Evolutionary conservation across 2,797 vertebrate species (phyloP).

Genomic region (Paramormyrops hopkinsi): DNA sequence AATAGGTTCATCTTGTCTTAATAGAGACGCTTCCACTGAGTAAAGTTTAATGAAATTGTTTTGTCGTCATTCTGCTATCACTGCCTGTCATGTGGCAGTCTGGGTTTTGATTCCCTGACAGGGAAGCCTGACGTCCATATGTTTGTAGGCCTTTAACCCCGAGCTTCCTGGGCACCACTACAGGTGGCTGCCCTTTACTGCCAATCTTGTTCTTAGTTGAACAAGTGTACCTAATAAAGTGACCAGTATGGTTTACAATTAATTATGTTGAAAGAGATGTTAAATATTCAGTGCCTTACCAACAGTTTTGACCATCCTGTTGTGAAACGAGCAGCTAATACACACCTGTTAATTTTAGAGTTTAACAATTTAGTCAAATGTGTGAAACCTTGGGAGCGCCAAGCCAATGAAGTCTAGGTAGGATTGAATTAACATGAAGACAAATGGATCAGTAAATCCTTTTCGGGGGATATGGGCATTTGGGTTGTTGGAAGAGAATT

Average conservation of each 20-base stretch:
- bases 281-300: neutral
- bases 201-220: neutral
- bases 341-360: neutral
- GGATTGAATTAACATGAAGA: neutral
- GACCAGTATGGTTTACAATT: neutral
- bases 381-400: neutral
- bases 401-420: neutral
- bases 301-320: neutral
- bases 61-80: neutral
- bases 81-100: neutral
- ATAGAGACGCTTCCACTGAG: neutral
- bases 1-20: neutral
- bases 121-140: neutral
- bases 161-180: neutral
- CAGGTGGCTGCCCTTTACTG: too few species aligned
- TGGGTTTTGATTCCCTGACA: neutral
- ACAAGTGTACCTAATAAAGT: neutral
- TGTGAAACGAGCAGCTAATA: neutral
- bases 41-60: neutral
- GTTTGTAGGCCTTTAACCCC: neutral
- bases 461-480: neutral
- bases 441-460: neutral
- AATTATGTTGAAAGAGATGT: neutral
- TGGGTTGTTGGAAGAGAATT: neutral
- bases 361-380: neutral